A percentile compares a stretch with the other conserved stretches of the same genome.
These are phyloP conservation scores for Dasysyrphus albostriatus DNA, from an alignment of 2,888 invertebrate genomes.

Conservation along the genomic window DNA sequence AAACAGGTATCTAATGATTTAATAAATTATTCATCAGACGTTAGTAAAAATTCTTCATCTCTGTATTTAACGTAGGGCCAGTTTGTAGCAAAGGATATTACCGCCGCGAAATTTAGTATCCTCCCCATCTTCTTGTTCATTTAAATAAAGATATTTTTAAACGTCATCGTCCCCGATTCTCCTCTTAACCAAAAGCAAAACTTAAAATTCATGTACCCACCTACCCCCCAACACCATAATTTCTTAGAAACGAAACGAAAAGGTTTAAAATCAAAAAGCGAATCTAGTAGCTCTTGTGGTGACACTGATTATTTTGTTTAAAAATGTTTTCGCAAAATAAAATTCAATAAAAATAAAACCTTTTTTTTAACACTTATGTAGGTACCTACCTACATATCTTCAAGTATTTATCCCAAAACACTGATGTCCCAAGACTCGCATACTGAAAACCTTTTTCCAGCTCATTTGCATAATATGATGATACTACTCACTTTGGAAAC, in stretches of 20 bases:
- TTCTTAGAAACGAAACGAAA: neutral
- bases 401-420: constrained; percentile 26
- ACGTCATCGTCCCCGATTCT: too few relatives aligned
- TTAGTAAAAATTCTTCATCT: too few relatives aligned
- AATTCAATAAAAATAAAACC: constrained; percentile 67
- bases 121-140: too few relatives aligned
- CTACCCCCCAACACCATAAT: neutral
- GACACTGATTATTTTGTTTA: constrained; percentile 68
- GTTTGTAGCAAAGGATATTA: too few relatives aligned
- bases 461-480: constrained; percentile 72
- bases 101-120: too few relatives aligned
- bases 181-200: too few relatives aligned
- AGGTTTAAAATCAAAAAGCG: neutral
- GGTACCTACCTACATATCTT: constrained; percentile 15
- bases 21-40: too few relatives aligned
- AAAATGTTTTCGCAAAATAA: constrained; percentile 27
- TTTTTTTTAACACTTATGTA: constrained; percentile 27
- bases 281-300: constrained; percentile 55
- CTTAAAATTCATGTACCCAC: neutral
- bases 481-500: constrained; percentile 54
- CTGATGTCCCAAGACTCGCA: neutral
- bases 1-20: too few relatives aligned
- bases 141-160: too few relatives aligned
- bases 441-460: neutral
- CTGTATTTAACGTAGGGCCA: too few relatives aligned